Evolutionary conservation across 64 coral and sea anemone species (phyloP).

Genomic region (Trachythela sp.): DNA sequence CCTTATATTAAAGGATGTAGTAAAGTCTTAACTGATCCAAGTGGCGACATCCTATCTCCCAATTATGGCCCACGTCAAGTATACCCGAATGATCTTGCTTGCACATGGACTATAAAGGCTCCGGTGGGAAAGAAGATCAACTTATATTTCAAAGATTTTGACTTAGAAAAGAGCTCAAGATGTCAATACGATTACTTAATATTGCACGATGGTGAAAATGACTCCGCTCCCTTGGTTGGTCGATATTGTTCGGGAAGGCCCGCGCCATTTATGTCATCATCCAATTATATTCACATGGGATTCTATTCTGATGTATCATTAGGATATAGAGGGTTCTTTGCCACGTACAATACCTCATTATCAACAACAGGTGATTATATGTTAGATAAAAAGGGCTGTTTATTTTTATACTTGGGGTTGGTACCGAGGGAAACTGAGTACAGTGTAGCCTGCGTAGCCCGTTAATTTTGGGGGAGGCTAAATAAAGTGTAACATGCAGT

Average conservation of each 20-base stretch:
- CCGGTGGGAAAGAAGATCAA: neutral
- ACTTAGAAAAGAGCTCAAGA: neutral
- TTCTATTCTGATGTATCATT: neutral
- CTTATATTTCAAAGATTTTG: neutral
- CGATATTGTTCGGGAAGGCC: neutral
- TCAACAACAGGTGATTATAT: neutral
- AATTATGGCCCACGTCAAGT: neutral
- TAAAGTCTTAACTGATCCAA: neutral
- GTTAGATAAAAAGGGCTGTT: too few relatives aligned
- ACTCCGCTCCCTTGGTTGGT: neutral
- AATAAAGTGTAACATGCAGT: too few relatives aligned
- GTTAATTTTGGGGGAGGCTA: too few relatives aligned
- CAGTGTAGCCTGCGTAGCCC: too few relatives aligned
- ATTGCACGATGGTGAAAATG: neutral
- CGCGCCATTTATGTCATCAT: neutral
- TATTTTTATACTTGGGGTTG: too few relatives aligned
- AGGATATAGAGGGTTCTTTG: neutral
- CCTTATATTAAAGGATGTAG: too few relatives aligned
- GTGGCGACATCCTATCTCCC: neutral
- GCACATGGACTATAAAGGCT: neutral
- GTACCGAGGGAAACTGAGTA: too few relatives aligned
- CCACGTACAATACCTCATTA: neutral
- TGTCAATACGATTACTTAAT: neutral
- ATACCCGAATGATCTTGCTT: neutral
- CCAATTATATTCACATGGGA: neutral